Conservation (phyloP, 2,113 vertebrate genomes). For the Sorex fumeus region DNA sequence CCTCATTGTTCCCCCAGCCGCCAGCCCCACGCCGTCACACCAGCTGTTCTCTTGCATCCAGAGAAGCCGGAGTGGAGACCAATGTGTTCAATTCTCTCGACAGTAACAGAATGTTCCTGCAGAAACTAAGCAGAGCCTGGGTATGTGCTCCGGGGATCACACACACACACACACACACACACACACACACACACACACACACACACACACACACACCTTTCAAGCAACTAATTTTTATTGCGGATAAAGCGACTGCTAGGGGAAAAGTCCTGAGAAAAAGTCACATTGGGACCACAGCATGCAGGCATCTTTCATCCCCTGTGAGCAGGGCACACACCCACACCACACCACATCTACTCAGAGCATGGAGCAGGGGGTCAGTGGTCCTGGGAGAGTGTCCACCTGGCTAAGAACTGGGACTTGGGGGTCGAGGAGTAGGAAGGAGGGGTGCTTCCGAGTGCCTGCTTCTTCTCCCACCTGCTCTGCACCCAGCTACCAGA, state of each 20-base stretch:
- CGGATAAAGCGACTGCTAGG: not conserved
- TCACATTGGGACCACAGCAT: not conserved
- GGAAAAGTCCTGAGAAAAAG: not conserved
- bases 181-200: not conserved
- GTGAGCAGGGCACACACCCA: too few relatives aligned
- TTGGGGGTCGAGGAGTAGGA: not conserved
- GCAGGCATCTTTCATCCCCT: not conserved
- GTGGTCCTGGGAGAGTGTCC: not conserved
- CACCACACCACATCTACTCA: too few relatives aligned
- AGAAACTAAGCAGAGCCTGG: not conserved
- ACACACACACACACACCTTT: not conserved
- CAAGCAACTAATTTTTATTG: not conserved
- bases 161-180: not conserved
- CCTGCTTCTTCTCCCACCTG: not conserved
- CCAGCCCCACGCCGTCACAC: not conserved
- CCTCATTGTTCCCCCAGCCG: not conserved
- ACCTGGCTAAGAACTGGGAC: not conserved
- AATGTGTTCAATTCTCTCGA: not conserved
- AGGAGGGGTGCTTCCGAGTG: fast-evolving
- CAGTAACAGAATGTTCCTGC: not conserved
- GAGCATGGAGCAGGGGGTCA: not conserved
- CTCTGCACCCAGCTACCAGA: not conserved
- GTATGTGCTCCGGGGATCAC: not conserved
- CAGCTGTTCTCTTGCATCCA: not conserved
- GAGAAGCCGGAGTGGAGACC: not conserved